phyloP scores from a whole-genome alignment of 2,888 invertebrate species.

The Eupithecia subfuscata region DNA sequence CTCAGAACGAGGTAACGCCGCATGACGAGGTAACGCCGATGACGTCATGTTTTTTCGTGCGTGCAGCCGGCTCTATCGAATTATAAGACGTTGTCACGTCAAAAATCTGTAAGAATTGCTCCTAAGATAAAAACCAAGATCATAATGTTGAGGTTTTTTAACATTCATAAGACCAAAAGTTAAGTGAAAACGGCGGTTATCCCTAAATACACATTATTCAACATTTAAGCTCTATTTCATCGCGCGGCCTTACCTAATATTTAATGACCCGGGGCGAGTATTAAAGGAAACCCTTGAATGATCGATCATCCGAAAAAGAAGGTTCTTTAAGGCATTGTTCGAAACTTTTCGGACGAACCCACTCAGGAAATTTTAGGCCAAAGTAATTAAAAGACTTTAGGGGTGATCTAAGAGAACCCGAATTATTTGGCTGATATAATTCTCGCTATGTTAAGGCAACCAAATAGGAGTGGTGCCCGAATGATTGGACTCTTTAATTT shows the following conservation, averaged over 20 bases:
- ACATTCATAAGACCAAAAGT: not conserved
- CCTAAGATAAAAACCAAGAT: not conserved
- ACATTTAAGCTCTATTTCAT: conserved; percentile 27
- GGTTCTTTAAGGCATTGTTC: conserved; percentile 50
- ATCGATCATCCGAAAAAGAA: conserved; percentile 61
- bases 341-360: conserved; percentile 54
- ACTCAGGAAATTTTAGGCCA: conserved; percentile 54
- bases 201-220: conserved; percentile 17
- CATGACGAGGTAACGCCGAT: too few relatives aligned
- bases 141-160: not conserved
- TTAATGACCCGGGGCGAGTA: conserved; percentile 45
- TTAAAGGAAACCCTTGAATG: conserved; percentile 47
- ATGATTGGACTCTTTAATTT: not conserved
- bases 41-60: too few relatives aligned
- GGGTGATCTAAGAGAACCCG: not conserved
- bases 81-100: too few relatives aligned
- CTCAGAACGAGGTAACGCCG: too few relatives aligned
- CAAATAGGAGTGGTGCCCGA: not conserved
- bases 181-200: conserved; percentile 16
- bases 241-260: conserved; percentile 43
- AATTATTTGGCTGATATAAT: not conserved
- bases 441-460: not conserved
- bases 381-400: conserved; percentile 50
- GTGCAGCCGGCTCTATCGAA: too few relatives aligned
- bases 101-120: not conserved